Base-by-base conservation (phyloP, 1,140 invertebrate species). In the Caenorhabditis remanei region DNA sequence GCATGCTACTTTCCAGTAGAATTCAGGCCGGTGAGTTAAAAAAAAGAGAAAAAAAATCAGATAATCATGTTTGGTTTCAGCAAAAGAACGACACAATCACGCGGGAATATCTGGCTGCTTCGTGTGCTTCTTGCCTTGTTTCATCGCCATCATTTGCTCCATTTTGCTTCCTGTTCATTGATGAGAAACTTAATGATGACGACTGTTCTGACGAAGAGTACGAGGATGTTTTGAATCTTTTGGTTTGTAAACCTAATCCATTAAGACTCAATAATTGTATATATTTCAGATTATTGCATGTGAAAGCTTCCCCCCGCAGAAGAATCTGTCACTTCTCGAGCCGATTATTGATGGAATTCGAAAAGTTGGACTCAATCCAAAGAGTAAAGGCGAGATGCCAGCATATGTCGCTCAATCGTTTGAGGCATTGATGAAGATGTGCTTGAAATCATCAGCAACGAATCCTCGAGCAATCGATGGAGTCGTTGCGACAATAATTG, bases 1-100 rank as follows among this genome's bases (percentile, higher is more conserved):
- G 90, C 90, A 50, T 90, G 89, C 61, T 90, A 90, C 82, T 90
- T 79, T 61, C 90, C 90, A n/a, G 85, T 90, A 16, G 90, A 90
- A 24, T 90, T 90, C 61, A 87, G 88, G 55, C 90, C 90, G 50
- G 90, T 88, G 24, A 56, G 65, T 86, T 61, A n/a, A 14, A 4
- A 14, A 82, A n/a, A n/a, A n/a, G n/a, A n/a, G n/a, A 0, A 53
- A 53, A 53, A 0, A 14, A 8, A 53, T 3, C 5, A 0, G 16
- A 53, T 0, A 11, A 3, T 85, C 4, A 32, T 32, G 0, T 32
- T 32, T 32, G 32, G 32, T 24, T 87, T 65, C 71, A 65, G 61
- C 90, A 83, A 84, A 58, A 63, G 24, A 48, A 50, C 8, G 87
- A 90, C 40, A 55, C 75, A 43, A 82, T 90, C 32, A 89, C 89